Base-by-base conservation (phyloP, 2,888 invertebrate genomes). In the Pandemis corylana region DNA sequence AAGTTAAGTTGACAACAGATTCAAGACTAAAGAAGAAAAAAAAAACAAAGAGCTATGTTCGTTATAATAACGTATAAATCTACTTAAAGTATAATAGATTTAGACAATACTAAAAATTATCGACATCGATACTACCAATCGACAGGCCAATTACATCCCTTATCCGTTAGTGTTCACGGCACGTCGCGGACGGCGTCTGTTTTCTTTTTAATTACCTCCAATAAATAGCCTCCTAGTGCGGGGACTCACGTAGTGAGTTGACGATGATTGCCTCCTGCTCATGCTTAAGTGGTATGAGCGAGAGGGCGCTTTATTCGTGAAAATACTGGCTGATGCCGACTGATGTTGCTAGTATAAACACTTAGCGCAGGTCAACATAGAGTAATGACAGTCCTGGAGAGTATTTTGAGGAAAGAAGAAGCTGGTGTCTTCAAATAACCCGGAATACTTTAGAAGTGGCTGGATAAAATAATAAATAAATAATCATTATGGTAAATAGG, bases 161-260 rank as follows among this genome's bases (percentile, higher is more conserved):
- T 61, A 51, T 41, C 69, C 12, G 20, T 75, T 75, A 71, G 75
- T 71, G 70, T 75, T 62, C 75, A 12, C n/a, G 53, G 70, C 75
- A 75, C 75, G 75, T 75, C 66, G 62, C 70, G 67, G 20, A 7
- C 62, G 46, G 75, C 67, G 70, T 66, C 66, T 75, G 75, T 75
- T 75, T 75, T 75, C 75, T 75, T 75, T 75, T 75, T 75, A 75
- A 75, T 75, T 75, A 75, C 75, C 75, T 62, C 70, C 75, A 75
- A 75, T 75, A 75, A 75, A 75, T 75, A 63, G 71, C 66, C 41
- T 56, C 15, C 28, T 59, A 56, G 64, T 9, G 72, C 62, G 69
- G 69, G 70, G 65, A 69, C 65, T 49, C 65, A 65, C 65, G 49
- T 65, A 65, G 46, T 10, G 36, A 62, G 28, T 59, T 65, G 65